Conservation (phyloP, 2,113 vertebrate species). For the Solea solea region DNA sequence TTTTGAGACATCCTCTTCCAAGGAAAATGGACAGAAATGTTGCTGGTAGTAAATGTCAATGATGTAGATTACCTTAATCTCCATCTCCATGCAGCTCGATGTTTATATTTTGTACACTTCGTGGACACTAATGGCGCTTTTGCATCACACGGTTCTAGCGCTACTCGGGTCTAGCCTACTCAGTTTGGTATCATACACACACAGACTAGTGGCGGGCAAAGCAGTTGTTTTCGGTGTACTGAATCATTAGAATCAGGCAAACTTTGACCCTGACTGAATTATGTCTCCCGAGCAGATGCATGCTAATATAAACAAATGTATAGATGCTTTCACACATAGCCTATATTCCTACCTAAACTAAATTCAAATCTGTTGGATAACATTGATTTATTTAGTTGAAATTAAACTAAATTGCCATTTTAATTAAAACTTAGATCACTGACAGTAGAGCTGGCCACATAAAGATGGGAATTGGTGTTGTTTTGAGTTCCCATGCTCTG, state of each 20-base stretch:
- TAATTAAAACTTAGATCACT: background rate
- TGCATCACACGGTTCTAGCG: too few relatives aligned
- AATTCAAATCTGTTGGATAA: too few relatives aligned
- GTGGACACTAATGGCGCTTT: background rate
- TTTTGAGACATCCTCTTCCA: background rate
- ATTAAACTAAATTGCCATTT: background rate
- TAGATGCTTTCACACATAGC: background rate
- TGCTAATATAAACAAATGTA: slow-evolving; percentile 20
- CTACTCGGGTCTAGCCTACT: too few relatives aligned
- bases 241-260: background rate
- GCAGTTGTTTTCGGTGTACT: too few relatives aligned
- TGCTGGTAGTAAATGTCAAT: background rate
- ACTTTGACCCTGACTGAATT: slow-evolving; percentile 16
- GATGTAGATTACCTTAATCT: slow-evolving; percentile 2
- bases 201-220: too few relatives aligned
- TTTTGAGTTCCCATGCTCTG: slow-evolving; percentile 32
- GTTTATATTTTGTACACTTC: background rate
- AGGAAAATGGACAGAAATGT: background rate
- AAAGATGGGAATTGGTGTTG: slow-evolving; percentile 17
- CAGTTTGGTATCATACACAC: too few relatives aligned
- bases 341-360: background rate
- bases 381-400: too few relatives aligned
- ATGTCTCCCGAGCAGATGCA: slow-evolving; percentile 7
- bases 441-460: background rate
- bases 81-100: background rate